phyloP scores from a whole-genome alignment of 2,888 invertebrate genomes.

The Conus canariensis region DNA sequence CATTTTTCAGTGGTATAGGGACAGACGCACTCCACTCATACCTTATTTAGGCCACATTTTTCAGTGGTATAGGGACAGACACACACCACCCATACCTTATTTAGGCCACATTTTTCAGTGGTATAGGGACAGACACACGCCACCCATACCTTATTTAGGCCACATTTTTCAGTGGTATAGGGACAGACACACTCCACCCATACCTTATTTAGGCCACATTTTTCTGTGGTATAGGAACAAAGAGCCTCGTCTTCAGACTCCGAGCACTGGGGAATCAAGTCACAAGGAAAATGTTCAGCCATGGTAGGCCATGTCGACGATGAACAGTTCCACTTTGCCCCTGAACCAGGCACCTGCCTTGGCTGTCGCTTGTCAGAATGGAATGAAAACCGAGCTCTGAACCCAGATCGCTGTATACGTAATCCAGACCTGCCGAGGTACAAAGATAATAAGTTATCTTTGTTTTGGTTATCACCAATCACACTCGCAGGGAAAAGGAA shows the following conservation, averaged over 20 bases:
- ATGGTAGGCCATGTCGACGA: background rate
- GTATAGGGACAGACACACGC: too few species aligned
- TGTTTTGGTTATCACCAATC: background rate
- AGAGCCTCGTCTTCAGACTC: background rate
- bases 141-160: too few species aligned
- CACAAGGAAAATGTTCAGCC: constrained; percentile 20
- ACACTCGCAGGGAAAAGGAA: background rate
- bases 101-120: too few species aligned
- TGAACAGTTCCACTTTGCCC: constrained; percentile 27
- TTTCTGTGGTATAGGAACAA: background rate
- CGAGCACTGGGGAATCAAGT: constrained; percentile 14
- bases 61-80: too few species aligned
- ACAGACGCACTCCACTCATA: too few species aligned
- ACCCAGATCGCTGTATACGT: background rate
- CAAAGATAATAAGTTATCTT: background rate
- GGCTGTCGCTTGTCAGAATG: background rate
- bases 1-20: too few species aligned
- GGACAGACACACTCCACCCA: too few species aligned
- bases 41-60: too few species aligned
- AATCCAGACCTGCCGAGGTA: background rate
- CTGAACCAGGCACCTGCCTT: background rate
- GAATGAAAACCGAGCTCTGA: background rate
- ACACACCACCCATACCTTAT: too few species aligned
- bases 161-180: too few species aligned
- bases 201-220: background rate